Conservation (phyloP, 2,113 vertebrate genomes). For the Alexandromys fortis region DNA sequence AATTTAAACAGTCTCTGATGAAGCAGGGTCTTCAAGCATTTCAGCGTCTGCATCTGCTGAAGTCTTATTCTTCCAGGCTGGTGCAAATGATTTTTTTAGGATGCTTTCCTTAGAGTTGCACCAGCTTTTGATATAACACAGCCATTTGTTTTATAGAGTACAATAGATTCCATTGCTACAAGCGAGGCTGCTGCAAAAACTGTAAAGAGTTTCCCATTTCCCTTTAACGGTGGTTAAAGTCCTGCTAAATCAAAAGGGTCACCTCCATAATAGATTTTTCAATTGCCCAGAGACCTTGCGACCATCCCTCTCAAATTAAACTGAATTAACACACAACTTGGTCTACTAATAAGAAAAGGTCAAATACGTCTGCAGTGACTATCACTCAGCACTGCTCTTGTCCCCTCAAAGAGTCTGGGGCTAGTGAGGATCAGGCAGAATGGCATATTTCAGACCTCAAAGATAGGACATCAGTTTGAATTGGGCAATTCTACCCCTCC, state of each 20-base stretch:
- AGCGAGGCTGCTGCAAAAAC: slow-evolving; percentile 28
- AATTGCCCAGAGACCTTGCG: slow-evolving; percentile 22
- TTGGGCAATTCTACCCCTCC: not conserved
- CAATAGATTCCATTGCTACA: slow-evolving; percentile 23
- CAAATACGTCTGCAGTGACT: slow-evolving; percentile 21
- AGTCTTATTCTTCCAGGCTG: slow-evolving; percentile 17
- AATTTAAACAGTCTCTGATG: slow-evolving; percentile 36
- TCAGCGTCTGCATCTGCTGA: not conserved
- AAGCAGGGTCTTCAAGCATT: not conserved
- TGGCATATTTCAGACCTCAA: not conserved
- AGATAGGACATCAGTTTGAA: slow-evolving; percentile 5
- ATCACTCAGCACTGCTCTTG: not conserved
- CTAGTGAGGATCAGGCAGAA: slow-evolving; percentile 39
- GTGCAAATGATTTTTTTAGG: slow-evolving; percentile 42
- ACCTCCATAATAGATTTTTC: slow-evolving; percentile 12
- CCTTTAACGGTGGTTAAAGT: slow-evolving; percentile 20
- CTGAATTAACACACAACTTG: not conserved
- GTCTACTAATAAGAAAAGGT: slow-evolving; percentile 9
- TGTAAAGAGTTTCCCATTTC: slow-evolving; percentile 16
- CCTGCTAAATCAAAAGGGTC: slow-evolving; percentile 1
- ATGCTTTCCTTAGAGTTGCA: not conserved
- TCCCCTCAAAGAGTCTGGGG: not conserved
- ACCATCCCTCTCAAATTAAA: slow-evolving; percentile 33
- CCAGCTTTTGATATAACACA: not conserved
- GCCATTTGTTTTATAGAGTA: slow-evolving; percentile 24